Conservation (phyloP, 2,888 invertebrate species). For the Brachylomia viminalis region DNA sequence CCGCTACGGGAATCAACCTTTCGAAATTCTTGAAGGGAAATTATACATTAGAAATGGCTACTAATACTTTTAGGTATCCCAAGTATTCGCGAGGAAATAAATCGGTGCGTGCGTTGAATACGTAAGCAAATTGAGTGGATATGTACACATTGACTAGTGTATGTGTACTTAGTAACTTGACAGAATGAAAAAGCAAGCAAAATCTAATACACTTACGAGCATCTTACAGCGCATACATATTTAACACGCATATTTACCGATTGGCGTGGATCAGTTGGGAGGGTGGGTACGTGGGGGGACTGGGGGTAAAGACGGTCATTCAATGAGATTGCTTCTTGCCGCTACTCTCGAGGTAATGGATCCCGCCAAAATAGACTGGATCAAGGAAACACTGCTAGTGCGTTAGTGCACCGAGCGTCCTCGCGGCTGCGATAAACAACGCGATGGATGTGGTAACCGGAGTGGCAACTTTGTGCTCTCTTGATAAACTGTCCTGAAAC, state of each 20-base stretch:
- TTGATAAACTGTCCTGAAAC: neutral
- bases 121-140: constrained; percentile 79
- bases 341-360: constrained; percentile 90
- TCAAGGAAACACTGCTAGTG: constrained; percentile 86
- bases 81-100: constrained; percentile 72
- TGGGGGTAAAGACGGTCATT: constrained; percentile 88
- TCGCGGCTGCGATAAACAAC: constrained; percentile 50
- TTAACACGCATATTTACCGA: constrained; percentile 91
- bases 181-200: constrained; percentile 89
- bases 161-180: constrained; percentile 79
- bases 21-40: constrained; percentile 51
- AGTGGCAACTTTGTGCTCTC: neutral
- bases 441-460: constrained; percentile 47
- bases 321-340: constrained; percentile 91
- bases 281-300: constrained; percentile 73
- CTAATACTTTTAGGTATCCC: constrained; percentile 63
- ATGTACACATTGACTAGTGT: constrained; percentile 76
- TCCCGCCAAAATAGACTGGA: constrained; percentile 90
- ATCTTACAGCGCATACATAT: constrained; percentile 90
- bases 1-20: constrained; percentile 41
- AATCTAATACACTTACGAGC: constrained; percentile 90
- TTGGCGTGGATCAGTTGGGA: constrained; percentile 87
- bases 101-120: constrained; percentile 77
- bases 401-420: constrained; percentile 78
- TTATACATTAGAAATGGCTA: constrained; percentile 53